Base-by-base conservation (phyloP, 2,113 vertebrate species). In the Puffinus mauretanicus region DNA sequence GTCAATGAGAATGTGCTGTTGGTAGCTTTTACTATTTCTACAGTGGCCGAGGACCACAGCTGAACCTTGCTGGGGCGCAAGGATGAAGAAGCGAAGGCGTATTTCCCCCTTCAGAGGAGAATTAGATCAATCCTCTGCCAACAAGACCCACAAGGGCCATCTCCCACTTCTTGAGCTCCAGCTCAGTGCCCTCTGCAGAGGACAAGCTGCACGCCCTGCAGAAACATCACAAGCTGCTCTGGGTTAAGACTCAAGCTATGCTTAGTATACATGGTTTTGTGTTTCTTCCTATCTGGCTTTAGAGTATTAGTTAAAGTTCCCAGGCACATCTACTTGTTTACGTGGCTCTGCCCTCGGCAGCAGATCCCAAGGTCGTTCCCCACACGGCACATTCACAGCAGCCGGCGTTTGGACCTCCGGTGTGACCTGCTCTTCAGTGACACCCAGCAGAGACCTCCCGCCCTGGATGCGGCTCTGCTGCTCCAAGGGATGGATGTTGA, bases 281-380 rank as follows among this genome's bases (percentile, higher is more conserved):
- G 88, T 86, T 93, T 88, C 96, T 54, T 90, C 91, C 76, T 47
- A 5, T 42, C 49, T 16, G 77, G 93, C 91, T 95, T 92, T 83
- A 65, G 62, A 42, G 89, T 80, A 88, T 90, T 86, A 65, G 71
- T 2, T 73, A 57, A 70, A 66, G 36, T 75, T 44, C 78, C 65
- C 84, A 66, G 75, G 52, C 52, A 62, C 86, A 75, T 32, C 60
- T 8, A 11, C 86, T 67, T 81, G 86, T 91, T 91, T 67, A 82
- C 12, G 0, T 5, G 83, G 70, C 54, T 84, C 52, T 89, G 84
- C 62, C 91, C 93, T 93, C 16, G 0, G 64, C 71, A 60, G 73
- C 91, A 92, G 55, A 24, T 40, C 93, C 91, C 96, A 94, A 93
- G 96, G 93, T 94, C 55, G 0, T 8, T 69, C 54, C 67, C 57